Conservation (phyloP, 2,113 vertebrate genomes). For the Eira barbara region DNA sequence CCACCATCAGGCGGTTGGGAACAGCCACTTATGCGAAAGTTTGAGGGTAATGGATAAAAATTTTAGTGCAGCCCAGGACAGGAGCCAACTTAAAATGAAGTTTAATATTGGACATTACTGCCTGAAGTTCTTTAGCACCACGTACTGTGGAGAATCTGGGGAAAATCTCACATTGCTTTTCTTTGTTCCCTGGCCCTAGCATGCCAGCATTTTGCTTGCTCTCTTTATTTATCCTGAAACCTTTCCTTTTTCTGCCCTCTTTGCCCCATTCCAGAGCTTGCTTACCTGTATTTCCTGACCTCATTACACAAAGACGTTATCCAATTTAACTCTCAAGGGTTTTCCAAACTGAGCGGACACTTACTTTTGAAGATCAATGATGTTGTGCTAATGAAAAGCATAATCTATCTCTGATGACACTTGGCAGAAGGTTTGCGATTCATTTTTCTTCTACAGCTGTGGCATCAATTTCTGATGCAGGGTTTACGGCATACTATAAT, state of each 20-base stretch:
- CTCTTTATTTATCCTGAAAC: not conserved
- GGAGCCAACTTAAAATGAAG: not conserved
- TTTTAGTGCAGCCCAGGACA: not conserved
- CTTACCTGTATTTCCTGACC: not conserved
- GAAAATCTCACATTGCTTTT: not conserved
- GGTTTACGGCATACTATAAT: not conserved
- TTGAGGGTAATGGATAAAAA: not conserved
- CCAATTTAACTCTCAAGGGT: not conserved
- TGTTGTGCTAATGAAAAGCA: not conserved
- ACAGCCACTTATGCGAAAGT: not conserved
- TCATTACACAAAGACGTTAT: not conserved
- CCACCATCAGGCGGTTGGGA: not conserved
- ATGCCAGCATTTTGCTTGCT: not conserved
- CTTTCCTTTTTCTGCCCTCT: not conserved
- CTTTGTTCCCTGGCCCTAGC: not conserved
- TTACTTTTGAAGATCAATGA: not conserved
- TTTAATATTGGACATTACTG: not conserved
- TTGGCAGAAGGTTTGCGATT: conserved; percentile 22
- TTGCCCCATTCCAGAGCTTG: not conserved
- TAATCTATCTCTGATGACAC: not conserved
- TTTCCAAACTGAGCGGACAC: not conserved
- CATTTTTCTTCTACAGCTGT: conserved; percentile 2
- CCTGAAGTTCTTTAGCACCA: not conserved
- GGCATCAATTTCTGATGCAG: conserved; percentile 18
- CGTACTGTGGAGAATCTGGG: not conserved